These are phyloP conservation scores for Camponotus fellah DNA, from an alignment of 2,888 invertebrate species.

Conservation along the genomic window DNA sequence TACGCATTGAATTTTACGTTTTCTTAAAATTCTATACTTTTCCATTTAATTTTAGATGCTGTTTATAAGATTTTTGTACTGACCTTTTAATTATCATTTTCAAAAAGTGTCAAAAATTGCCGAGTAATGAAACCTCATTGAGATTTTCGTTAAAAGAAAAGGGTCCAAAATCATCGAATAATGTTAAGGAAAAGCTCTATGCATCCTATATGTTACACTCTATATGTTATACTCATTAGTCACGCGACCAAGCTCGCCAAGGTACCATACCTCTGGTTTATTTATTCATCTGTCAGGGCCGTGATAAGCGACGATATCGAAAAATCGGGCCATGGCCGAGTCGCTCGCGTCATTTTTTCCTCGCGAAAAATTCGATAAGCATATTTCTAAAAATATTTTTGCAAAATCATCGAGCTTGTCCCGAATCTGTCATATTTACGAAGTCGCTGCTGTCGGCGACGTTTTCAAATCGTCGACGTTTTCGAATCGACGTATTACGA, in stretches of 20 bases:
- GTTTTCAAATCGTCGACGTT: neutral
- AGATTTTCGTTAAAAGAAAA: neutral
- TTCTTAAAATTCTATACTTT: neutral
- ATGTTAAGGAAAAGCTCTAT: neutral
- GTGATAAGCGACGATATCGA: neutral
- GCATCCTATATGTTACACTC: slow-evolving; percentile 14
- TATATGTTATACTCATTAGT: slow-evolving; percentile 5
- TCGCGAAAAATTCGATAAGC: neutral
- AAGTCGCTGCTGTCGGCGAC: neutral
- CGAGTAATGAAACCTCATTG: neutral
- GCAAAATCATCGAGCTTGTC: neutral
- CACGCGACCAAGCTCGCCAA: slow-evolving; percentile 16
- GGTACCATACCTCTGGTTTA: slow-evolving; percentile 18
- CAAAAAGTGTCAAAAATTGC: neutral
- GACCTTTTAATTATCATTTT: neutral
- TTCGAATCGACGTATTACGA: neutral
- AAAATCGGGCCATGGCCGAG: neutral
- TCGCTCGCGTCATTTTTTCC: neutral
- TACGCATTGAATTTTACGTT: neutral
- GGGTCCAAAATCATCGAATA: neutral
- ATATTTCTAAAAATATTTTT: neutral
- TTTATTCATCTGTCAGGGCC: slow-evolving; percentile 13
- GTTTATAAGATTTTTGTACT: neutral
- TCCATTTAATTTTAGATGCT: neutral
- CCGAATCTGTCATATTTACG: neutral